Conservation (phyloP, 2,888 invertebrate genomes). For the Tetropium fuscum region DNA sequence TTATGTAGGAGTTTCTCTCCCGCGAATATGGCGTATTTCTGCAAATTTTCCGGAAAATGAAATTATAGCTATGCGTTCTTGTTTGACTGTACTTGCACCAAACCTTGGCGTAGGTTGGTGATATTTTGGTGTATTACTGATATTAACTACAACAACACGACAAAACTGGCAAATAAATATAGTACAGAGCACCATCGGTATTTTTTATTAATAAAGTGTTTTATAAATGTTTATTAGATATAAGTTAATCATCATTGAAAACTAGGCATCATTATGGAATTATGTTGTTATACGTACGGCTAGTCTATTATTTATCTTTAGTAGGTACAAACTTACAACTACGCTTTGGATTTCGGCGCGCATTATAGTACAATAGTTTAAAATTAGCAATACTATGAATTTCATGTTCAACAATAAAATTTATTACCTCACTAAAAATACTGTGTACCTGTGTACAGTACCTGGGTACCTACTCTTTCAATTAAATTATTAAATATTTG, state of each 20-base stretch:
- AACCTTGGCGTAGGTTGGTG: constrained; percentile 38
- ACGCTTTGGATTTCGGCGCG: constrained; percentile 20
- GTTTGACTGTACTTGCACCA: constrained; percentile 38
- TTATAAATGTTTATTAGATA: not conserved
- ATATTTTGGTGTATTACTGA: constrained; percentile 38
- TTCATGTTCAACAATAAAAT: not conserved
- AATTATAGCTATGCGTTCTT: constrained; percentile 36
- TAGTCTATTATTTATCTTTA: constrained; percentile 2
- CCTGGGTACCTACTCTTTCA: no score
- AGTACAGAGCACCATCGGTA: constrained; percentile 25
- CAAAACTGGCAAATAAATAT: constrained; percentile 29
- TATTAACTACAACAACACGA: constrained; percentile 17
- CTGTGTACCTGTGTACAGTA: no score
- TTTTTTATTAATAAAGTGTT: constrained; percentile 27
- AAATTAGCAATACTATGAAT: no score
- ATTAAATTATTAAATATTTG: no score
- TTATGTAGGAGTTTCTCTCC: constrained; percentile 62
- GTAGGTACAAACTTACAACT: not conserved
- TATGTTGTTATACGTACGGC: not conserved
- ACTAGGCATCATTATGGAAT: constrained; percentile 17
- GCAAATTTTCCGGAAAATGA: constrained; percentile 52
- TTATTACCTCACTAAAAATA: no score
- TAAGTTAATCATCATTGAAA: constrained; percentile 23
- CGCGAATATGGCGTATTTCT: constrained; percentile 57
- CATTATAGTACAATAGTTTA: constrained; percentile 25